Evolutionary conservation across 2,888 invertebrate species (phyloP).

Genomic region (Sclerodermus sp.): DNA sequence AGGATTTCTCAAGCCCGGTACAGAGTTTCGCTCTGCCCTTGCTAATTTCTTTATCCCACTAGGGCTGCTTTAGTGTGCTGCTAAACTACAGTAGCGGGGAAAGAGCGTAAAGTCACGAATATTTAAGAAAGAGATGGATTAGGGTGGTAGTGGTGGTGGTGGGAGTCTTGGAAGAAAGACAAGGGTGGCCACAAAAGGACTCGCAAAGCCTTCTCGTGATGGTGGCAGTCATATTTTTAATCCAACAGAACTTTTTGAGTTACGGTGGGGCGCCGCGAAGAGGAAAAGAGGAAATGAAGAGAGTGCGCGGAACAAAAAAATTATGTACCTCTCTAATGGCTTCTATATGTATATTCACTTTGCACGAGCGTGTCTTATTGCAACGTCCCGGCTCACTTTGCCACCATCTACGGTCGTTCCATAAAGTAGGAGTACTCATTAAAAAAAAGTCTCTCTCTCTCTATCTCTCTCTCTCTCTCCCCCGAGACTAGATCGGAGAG

Average conservation of each 20-base stretch:
- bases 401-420: not conserved
- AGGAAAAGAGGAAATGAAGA: constrained; percentile 3
- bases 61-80: too few species aligned
- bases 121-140: not conserved
- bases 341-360: constrained; percentile 23
- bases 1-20: too few species aligned
- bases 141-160: not conserved
- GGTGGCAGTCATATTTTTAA: constrained; percentile 46
- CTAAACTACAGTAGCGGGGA: too few species aligned
- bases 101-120: not conserved
- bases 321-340: constrained; percentile 34
- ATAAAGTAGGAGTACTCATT: constrained; percentile 27
- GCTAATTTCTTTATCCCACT: too few species aligned
- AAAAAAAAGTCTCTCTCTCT: constrained; percentile 29
- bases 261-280: constrained; percentile 26
- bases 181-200: constrained; percentile 15
- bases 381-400: not conserved
- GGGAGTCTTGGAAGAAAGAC: constrained; percentile 6
- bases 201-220: constrained; percentile 19
- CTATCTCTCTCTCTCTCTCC: constrained; percentile 16
- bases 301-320: constrained; percentile 14
- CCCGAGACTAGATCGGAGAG: constrained; percentile 20
- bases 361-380: constrained; percentile 28
- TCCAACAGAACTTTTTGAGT: constrained; percentile 49
- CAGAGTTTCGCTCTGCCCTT: too few species aligned